These are phyloP conservation scores for Apis cerana DNA, from an alignment of 1,140 invertebrate species.

Conservation along the genomic window DNA sequence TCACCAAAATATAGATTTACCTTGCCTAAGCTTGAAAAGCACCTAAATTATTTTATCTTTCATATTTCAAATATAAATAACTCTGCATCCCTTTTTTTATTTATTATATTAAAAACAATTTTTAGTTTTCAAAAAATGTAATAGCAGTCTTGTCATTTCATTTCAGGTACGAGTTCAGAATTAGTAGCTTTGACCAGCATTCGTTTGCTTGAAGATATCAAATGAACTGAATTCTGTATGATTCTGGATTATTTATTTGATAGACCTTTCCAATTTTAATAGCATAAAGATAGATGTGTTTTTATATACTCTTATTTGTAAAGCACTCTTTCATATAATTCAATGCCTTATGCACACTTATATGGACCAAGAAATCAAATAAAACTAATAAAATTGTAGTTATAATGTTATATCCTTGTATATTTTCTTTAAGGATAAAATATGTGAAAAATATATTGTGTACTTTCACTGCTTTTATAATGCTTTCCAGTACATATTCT, in stretches of 20 bases:
- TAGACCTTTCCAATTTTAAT: conserved; percentile 67
- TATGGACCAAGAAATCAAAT: conserved; percentile 50
- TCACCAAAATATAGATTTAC: conserved; percentile 61
- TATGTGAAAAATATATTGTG: conserved; percentile 41
- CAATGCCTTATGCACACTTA: conserved; percentile 20
- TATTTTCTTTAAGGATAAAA: conserved; percentile 41
- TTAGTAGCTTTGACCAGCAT: conserved; percentile 47
- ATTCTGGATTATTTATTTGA: conserved; percentile 48
- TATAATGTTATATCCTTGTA: conserved; percentile 47
- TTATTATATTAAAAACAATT: conserved; percentile 35
- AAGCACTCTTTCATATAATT: conserved; percentile 32
- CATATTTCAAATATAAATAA: conserved; percentile 35
- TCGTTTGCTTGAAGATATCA: conserved; percentile 49
- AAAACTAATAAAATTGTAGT: conserved; percentile 57
- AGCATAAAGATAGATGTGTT: conserved; percentile 29
- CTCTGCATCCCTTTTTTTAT: conserved; percentile 35
- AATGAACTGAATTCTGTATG: conserved; percentile 50
- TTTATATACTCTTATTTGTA: conserved; percentile 38
- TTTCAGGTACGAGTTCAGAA: conserved; percentile 48
- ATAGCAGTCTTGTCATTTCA: conserved; percentile 27
- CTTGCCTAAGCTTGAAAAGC: conserved; percentile 56
- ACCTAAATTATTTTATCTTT: conserved; percentile 49
- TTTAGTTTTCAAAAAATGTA: conserved; percentile 42
- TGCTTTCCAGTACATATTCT: conserved; percentile 43
- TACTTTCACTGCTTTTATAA: conserved; percentile 40